These are phyloP conservation scores for Andrena minutula DNA, from an alignment of 2,888 invertebrate species.

Conservation along the genomic window DNA sequence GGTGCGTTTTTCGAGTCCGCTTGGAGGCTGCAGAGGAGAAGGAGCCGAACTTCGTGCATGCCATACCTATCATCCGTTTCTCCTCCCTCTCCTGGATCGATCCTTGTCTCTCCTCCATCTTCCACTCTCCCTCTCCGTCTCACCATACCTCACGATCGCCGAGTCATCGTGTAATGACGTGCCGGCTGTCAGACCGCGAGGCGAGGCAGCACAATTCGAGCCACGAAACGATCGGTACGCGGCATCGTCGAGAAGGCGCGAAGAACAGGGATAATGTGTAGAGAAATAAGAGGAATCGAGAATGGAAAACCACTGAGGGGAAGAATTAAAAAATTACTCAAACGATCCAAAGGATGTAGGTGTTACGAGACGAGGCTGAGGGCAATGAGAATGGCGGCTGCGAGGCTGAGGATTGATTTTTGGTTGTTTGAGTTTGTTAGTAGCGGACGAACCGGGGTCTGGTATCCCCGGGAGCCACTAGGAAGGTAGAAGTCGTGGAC, in stretches of 20 bases:
- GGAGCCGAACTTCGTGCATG: slow-evolving; percentile 63
- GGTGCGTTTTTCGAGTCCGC: slow-evolving; percentile 42
- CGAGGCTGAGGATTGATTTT: too few species aligned
- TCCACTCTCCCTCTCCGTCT: slow-evolving; percentile 35
- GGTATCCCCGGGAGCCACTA: too few species aligned
- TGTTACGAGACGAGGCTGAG: too few species aligned
- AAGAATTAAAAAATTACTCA: neutral
- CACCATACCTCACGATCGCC: slow-evolving; percentile 70
- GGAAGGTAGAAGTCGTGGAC: too few species aligned
- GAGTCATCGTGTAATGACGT: slow-evolving; percentile 85
- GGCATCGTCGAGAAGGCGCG: slow-evolving; percentile 49
- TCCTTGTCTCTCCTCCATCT: slow-evolving; percentile 8
- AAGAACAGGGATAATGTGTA: slow-evolving; percentile 16
- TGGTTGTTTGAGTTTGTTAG: too few species aligned
- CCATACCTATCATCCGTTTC: slow-evolving; percentile 61
- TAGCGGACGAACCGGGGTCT: too few species aligned
- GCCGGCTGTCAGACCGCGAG: slow-evolving; percentile 81
- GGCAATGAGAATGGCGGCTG: too few species aligned
- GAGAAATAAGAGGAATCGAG: slow-evolving; percentile 4
- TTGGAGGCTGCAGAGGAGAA: slow-evolving; percentile 32
- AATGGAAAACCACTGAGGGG: neutral
- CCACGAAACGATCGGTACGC: slow-evolving; percentile 73
- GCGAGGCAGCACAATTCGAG: slow-evolving; percentile 73
- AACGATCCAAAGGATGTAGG: neutral
- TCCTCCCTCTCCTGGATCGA: slow-evolving; percentile 14